phyloP scores from a whole-genome alignment of 1,140 invertebrate genomes.

The Drosophila burlai region DNA sequence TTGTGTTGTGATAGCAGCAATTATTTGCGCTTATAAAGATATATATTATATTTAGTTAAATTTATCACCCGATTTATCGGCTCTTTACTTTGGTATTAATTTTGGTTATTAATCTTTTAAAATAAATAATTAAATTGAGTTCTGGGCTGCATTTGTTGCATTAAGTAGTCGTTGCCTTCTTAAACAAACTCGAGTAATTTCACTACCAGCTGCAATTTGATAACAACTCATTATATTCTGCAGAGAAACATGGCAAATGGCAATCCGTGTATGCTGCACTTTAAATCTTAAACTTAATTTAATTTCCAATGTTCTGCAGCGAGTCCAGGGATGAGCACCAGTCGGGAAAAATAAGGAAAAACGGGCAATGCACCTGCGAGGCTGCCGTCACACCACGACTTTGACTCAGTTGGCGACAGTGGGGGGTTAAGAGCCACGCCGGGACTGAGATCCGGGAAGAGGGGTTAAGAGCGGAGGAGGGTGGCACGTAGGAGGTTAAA shows the following conservation, averaged over 20 bases:
- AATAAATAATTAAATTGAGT: neutral
- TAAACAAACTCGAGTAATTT: conserved; percentile 4
- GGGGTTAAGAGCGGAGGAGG: neutral
- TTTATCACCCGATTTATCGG: conserved; percentile 5
- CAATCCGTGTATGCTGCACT: conserved; percentile 46
- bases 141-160: neutral
- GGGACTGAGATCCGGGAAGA: neutral
- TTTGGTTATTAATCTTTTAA: neutral
- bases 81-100: neutral
- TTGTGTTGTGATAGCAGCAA: conserved; percentile 7
- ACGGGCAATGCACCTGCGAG: conserved; percentile 57
- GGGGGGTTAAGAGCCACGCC: neutral
- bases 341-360: conserved; percentile 10
- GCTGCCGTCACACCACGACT: conserved; percentile 1
- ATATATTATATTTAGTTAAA: neutral
- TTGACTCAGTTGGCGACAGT: conserved; percentile 8
- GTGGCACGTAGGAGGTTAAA: neutral
- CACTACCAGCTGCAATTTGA: conserved; percentile 38
- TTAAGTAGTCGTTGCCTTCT: neutral
- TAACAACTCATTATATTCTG: conserved; percentile 62
- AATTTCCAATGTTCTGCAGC: conserved; percentile 62
- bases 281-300: conserved; percentile 74
- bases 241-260: conserved; percentile 26
- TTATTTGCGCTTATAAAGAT: conserved; percentile 1
- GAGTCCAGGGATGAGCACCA: neutral